These are phyloP conservation scores for Tiliacea aurago DNA, from an alignment of 2,888 invertebrate species.

Conservation along the genomic window DNA sequence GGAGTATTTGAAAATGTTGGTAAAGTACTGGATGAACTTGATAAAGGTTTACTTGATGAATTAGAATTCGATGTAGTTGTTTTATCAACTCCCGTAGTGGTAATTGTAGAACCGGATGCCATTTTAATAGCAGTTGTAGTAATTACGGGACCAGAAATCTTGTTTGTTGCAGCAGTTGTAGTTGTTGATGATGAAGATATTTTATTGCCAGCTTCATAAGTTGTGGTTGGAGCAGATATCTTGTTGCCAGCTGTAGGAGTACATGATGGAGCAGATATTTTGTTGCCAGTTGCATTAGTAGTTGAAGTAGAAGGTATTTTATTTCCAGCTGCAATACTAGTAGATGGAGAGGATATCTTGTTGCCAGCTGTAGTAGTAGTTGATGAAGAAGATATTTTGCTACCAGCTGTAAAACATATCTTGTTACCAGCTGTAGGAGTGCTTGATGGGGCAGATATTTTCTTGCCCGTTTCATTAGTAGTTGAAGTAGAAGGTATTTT, in stretches of 20 bases:
- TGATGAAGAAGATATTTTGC: not conserved
- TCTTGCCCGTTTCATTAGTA: constrained; percentile 6
- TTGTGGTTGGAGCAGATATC: not conserved
- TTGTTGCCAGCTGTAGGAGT: not conserved
- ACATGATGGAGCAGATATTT: constrained; percentile 7
- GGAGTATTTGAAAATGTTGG: constrained; percentile 16
- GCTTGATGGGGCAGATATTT: not conserved
- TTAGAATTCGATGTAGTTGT: constrained; percentile 29
- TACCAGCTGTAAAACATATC: not conserved
- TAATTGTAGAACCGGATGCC: not conserved
- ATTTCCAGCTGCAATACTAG: not conserved
- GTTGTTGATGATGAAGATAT: constrained; percentile 1
- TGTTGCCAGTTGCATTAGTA: not conserved
- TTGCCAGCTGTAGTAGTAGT: not conserved
- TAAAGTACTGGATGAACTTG: constrained; percentile 23
- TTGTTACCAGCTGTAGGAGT: not conserved
- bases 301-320: constrained; percentile 7
- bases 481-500: constrained; percentile 6
- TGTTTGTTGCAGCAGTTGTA: constrained; percentile 17
- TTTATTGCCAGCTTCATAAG: constrained; percentile 16
- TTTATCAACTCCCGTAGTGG: constrained; percentile 15
- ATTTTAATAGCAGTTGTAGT: constrained; percentile 21
- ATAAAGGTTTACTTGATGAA: constrained; percentile 47
- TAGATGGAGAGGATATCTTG: constrained; percentile 2
- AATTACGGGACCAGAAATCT: constrained; percentile 2